A percentile compares a stretch with the other conserved stretches of the same genome.
These are phyloP conservation scores for Heliconius aoede DNA, from an alignment of 2,888 invertebrate species.

Conservation along the genomic window DNA sequence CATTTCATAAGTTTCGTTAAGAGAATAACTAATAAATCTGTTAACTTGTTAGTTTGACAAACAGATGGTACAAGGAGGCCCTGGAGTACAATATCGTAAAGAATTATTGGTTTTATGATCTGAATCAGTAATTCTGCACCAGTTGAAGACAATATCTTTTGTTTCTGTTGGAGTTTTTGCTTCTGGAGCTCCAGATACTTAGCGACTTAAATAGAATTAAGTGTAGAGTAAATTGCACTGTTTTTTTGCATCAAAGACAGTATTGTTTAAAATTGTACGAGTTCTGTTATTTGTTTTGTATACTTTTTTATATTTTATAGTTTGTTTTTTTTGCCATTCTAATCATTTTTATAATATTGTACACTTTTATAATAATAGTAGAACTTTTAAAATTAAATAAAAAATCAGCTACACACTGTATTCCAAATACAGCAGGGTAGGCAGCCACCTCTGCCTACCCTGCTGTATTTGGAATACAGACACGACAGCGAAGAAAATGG, in stretches of 20 bases:
- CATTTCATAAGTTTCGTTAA: constrained; percentile 37
- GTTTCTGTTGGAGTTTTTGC: constrained; percentile 4
- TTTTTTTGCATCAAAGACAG: constrained; percentile 9
- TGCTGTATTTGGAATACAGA: too few species aligned
- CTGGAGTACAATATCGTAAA: constrained; percentile 50
- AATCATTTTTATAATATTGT: background rate
- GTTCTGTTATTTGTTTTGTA: constrained; percentile 5
- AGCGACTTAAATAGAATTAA: constrained; percentile 13
- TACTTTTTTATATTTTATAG: background rate
- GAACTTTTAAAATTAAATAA: too few species aligned
- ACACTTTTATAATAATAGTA: too few species aligned
- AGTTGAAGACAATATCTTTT: constrained; percentile 19
- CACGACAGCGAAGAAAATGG: too few species aligned
- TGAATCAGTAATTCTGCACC: constrained; percentile 38
- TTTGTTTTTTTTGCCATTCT: background rate
- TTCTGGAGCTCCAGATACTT: background rate
- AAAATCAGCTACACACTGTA: too few species aligned
- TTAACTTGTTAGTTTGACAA: constrained; percentile 51
- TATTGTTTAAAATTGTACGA: constrained; percentile 2
- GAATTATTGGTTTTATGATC: constrained; percentile 51
- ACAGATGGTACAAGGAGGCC: constrained; percentile 52
- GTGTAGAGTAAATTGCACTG: background rate
- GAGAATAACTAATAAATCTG: constrained; percentile 49
- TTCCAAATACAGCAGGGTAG: too few species aligned
- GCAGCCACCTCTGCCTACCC: too few species aligned